A percentile compares a stretch with the other conserved stretches of the same genome.
Conservation (phyloP, 2,888 invertebrate species). For the Petrophora chlorosata region DNA sequence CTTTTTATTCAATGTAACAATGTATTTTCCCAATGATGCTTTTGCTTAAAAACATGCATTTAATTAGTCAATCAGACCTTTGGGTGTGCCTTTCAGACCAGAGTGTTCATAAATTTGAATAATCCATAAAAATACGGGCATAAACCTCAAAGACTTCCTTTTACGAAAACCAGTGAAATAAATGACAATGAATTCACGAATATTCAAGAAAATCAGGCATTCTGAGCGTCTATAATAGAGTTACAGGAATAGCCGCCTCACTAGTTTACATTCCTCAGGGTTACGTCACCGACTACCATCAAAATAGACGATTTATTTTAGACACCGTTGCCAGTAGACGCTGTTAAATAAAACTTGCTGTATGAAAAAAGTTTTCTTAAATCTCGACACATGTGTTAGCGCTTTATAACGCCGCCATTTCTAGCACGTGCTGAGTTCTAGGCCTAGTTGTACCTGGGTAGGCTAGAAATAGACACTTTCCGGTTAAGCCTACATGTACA, state of each 20-base stretch:
- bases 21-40: too few relatives aligned
- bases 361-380: conserved; percentile 37
- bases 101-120: too few relatives aligned
- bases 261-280: conserved; percentile 66
- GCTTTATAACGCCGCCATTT: not conserved
- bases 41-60: too few relatives aligned
- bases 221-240: conserved; percentile 53
- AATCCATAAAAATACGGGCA: not conserved
- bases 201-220: conserved; percentile 43
- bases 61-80: too few relatives aligned
- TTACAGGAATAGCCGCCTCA: conserved; percentile 57
- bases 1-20: too few relatives aligned
- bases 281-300: conserved; percentile 62
- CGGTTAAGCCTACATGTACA: too few relatives aligned
- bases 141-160: not conserved
- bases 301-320: conserved; percentile 77
- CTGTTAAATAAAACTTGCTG: conserved; percentile 61
- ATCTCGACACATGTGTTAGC: conserved; percentile 6
- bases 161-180: conserved; percentile 9
- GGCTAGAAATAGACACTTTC: too few relatives aligned
- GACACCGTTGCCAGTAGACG: conserved; percentile 72
- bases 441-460: not conserved
- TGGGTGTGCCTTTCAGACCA: too few relatives aligned
- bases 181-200: conserved; percentile 26
- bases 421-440: not conserved